Evolutionary conservation across 2,888 invertebrate species (phyloP).

Genomic region (Lasioglossum lativentre): DNA sequence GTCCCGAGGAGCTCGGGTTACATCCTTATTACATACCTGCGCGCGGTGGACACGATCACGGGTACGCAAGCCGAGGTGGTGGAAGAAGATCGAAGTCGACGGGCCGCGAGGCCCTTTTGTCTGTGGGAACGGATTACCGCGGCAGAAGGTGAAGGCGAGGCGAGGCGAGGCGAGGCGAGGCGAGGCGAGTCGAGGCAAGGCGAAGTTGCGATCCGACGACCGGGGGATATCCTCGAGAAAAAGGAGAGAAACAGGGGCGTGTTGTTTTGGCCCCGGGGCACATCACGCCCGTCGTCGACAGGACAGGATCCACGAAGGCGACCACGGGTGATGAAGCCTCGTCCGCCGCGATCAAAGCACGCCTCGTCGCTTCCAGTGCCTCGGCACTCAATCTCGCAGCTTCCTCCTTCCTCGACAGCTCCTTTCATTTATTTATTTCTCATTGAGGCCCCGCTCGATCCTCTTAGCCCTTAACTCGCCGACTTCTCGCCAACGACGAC

Average conservation of each 20-base stretch:
- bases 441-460: conserved; percentile 13
- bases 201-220: not conserved
- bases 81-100: conserved; percentile 81
- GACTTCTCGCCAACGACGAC: not conserved
- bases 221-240: conserved; percentile 28
- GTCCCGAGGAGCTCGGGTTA: conserved; percentile 80
- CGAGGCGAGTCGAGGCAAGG: too few species aligned
- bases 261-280: conserved; percentile 77
- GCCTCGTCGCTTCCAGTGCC: conserved; percentile 76
- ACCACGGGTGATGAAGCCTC: conserved; percentile 79
- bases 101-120: conserved; percentile 82
- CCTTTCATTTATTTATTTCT: conserved; percentile 50
- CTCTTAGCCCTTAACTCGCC: not conserved
- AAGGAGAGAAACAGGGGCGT: conserved; percentile 65
- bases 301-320: conserved; percentile 72
- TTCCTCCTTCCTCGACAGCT: conserved; percentile 55
- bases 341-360: conserved; percentile 77
- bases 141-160: conserved; percentile 35
- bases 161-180: not conserved
- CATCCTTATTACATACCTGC: conserved; percentile 83
- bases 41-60: conserved; percentile 75
- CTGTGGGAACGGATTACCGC: conserved; percentile 81
- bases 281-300: conserved; percentile 78
- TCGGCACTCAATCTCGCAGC: conserved; percentile 64
- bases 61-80: conserved; percentile 68